Evolutionary conservation across 1,140 invertebrate species (phyloP).

Genomic region (Drosophila elegans): DNA sequence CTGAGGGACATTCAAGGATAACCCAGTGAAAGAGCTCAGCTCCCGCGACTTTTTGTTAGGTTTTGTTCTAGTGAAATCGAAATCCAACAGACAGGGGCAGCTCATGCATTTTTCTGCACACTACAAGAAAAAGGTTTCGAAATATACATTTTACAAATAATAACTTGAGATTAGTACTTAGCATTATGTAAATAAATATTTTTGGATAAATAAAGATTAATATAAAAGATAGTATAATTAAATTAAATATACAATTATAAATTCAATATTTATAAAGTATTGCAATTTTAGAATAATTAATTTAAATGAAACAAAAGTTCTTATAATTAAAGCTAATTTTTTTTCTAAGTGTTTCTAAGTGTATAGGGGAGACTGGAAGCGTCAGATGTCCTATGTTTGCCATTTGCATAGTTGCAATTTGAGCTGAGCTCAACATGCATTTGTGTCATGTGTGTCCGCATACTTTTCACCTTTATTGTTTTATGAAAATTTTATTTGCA

Average conservation of each 20-base stretch:
- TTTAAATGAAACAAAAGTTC: not conserved
- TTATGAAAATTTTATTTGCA: slow-evolving; percentile 68
- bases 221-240: too few species aligned
- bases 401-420: slow-evolving; percentile 56
- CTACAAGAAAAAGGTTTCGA: not conserved
- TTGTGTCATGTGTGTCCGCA: slow-evolving; percentile 39
- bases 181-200: too few species aligned
- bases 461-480: slow-evolving; percentile 75
- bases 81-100: slow-evolving; percentile 14
- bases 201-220: too few species aligned
- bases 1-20: slow-evolving; percentile 60
- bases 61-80: slow-evolving; percentile 54
- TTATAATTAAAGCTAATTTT: not conserved
- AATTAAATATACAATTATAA: too few species aligned
- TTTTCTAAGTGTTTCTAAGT: slow-evolving; percentile 21
- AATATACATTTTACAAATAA: not conserved
- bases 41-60: slow-evolving; percentile 25
- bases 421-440: slow-evolving; percentile 22
- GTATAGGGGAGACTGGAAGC: slow-evolving; percentile 19
- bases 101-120: slow-evolving; percentile 7
- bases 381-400: slow-evolving; percentile 36
- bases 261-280: too few species aligned
- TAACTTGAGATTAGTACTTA: too few species aligned
- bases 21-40: slow-evolving; percentile 27
- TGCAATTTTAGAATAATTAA: too few species aligned